Base-by-base conservation (phyloP, 2,888 invertebrate species). In the Eilema caniola region DNA sequence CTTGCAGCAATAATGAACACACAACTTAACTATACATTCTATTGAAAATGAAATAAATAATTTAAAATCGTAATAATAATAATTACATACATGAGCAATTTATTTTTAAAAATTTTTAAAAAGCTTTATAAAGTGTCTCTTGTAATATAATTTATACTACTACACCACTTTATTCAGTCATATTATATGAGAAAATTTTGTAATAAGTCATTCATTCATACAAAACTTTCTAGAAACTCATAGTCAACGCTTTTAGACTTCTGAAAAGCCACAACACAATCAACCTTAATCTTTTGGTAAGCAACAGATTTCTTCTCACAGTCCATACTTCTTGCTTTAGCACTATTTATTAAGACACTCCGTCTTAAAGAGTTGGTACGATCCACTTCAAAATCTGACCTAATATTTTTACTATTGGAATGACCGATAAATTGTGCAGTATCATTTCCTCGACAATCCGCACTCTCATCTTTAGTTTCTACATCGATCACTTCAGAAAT, bases 271-370 rank as follows among this genome's bases (percentile, higher is more conserved):
- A 94, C 92, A 12, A 93, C 90, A 77, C 93, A 93, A 73, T 95
- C 94, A 0, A 93, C 93, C 84, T 90, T 92, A 66, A 93, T 87
- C 83, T 93, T 92, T 76, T 93, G 91, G 82, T 92, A 92, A 33
- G 89, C 83, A 47, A 92, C 89, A 66, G 83, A 85, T 79, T 90
- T 92, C 83, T 91, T 91, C 77, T 93, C 93, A 64, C 83, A 74
- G 66, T 95, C 95, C 66, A 93, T 78, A 82, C 92, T 95, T 83
- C 91, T 93, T 2, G 93, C 90, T 82, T 93, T 94, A 11, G 93
- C 90, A 76, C 92, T 94, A 80, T 94, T 95, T 82, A 96, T 92
- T 69, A 96, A 91, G 60, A 95, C 95, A 75, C 94, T 96, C 23
- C 95, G 95, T 66, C 96, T 90, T 47, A 96, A 86, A 16, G 96